Conservation (phyloP, 2,888 invertebrate species). For the Oscheius sp. region DNA sequence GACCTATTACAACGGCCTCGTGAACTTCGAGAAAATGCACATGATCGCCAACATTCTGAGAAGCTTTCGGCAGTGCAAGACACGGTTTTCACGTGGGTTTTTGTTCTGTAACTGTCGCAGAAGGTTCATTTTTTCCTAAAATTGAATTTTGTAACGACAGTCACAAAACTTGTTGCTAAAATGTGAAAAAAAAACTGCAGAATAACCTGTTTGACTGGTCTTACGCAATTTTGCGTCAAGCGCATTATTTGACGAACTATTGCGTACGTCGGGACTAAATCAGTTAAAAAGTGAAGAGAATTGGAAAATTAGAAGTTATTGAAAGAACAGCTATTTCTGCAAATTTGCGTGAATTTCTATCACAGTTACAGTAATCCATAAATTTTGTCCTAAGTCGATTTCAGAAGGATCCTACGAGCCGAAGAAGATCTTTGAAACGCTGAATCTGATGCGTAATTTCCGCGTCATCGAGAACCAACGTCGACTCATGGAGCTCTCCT, state of each 20-base stretch:
- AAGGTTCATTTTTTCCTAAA: no score
- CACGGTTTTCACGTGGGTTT: conserved; percentile 32
- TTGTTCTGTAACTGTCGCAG: neutral
- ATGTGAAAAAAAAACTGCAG: no score
- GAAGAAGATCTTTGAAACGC: conserved; percentile 42
- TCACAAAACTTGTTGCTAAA: no score
- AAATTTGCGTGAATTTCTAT: neutral
- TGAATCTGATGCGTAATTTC: conserved; percentile 74
- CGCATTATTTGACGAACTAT: no score
- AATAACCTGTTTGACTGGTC: no score
- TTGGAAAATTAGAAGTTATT: no score
- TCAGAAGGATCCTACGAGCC: conserved; percentile 60
- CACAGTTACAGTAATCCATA: no score
- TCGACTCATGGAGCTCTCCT: conserved; percentile 83
- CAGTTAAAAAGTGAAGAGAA: no score
- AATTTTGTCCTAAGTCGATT: neutral
- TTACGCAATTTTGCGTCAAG: no score
- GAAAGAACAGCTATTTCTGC: no score
- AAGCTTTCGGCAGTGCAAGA: conserved; percentile 80
- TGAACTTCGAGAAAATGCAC: conserved; percentile 90
- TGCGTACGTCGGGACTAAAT: no score
- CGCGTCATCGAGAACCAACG: conserved; percentile 86
- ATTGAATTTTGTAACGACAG: no score
- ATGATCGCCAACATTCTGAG: conserved; percentile 87
- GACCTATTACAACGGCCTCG: conserved; percentile 82